Base-by-base conservation (phyloP, 2,888 invertebrate species). In the Polietes domitor region DNA sequence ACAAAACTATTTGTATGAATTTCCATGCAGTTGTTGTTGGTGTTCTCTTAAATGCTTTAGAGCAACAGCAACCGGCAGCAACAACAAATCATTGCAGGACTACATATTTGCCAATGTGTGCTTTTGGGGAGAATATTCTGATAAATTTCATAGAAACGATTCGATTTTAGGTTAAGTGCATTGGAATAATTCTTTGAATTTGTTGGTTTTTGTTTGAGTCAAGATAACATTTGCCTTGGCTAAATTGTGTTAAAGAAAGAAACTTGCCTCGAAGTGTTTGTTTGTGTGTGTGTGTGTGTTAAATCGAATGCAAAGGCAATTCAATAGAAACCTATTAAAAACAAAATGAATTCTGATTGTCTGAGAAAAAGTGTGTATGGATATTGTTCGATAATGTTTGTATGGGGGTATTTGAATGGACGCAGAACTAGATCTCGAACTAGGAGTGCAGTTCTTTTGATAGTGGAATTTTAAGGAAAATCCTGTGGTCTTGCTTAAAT, bases 131-230 rank as follows among this genome's bases (percentile, higher is more conserved):
- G 24, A 68, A 37, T 19, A 17, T 37, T 26, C 17, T 43, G 68
- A 15, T 24, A 21, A 68, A 68, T 68, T 41, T 43, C 19, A 68
- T 68, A 41, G 41, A 68, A 24, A 41, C 43, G 21, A 68, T 68
- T 68, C 24, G 68, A 68, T 68, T 68, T 41, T 68, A 19, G 68
- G 68, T 68, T 68, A 68, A 68, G 68, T 68, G 68, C 24, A 37
- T 41, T 24, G 17, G 68, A 68, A 19, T 41, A 65, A 17, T 65
- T 37, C 65, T 41, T 65, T 37, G 41, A 65, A 26, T 58, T 58
- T 63, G 37, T 63, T 37, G 10, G 63, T 43, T 68, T 41, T 43
- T 68, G 6, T 61, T 15, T 41, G 5, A 41, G 15, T 65, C 19
- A 37, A 17, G 65, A 65, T 65, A 65, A 41, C 5, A 65, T 65